A percentile compares a stretch with the other conserved stretches of the same genome.
Conservation (phyloP, 2,113 vertebrate genomes). For the Microtus ochrogaster region DNA sequence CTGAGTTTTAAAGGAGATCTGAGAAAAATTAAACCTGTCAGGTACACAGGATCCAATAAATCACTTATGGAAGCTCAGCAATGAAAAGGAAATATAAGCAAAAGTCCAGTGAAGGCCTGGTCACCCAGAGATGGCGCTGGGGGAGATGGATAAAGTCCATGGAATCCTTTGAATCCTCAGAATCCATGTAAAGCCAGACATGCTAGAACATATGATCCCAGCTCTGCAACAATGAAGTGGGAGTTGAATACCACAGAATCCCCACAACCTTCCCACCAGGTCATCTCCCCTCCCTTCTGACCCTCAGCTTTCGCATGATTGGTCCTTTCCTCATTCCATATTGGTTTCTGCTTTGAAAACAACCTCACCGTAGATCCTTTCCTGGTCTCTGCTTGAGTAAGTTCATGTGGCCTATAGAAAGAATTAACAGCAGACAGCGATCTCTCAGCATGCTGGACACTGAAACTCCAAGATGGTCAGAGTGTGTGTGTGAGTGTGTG, state of each 20-base stretch:
- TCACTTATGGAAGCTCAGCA: neutral
- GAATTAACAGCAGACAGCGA: neutral
- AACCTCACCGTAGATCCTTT: neutral
- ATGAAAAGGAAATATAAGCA: neutral
- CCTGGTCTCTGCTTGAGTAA: neutral
- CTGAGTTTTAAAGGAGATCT: slow-evolving; percentile 38
- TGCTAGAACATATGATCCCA: neutral
- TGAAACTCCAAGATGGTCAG: neutral
- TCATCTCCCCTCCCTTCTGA: neutral
- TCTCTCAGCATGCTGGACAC: neutral
- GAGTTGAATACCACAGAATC: neutral
- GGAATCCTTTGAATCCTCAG: neutral
- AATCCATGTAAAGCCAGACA: neutral
- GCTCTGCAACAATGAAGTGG: neutral
- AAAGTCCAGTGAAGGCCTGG: neutral
- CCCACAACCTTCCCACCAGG: neutral
- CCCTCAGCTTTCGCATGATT: neutral
- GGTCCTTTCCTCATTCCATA: neutral
- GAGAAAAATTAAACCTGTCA: neutral
- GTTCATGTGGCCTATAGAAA: neutral
- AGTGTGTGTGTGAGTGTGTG: neutral
- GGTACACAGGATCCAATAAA: neutral
- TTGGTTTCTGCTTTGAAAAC: neutral
- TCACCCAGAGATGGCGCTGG: neutral
- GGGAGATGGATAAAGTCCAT: neutral